phyloP scores from a whole-genome alignment of 1,140 invertebrate genomes.

The Magallana angulata region DNA sequence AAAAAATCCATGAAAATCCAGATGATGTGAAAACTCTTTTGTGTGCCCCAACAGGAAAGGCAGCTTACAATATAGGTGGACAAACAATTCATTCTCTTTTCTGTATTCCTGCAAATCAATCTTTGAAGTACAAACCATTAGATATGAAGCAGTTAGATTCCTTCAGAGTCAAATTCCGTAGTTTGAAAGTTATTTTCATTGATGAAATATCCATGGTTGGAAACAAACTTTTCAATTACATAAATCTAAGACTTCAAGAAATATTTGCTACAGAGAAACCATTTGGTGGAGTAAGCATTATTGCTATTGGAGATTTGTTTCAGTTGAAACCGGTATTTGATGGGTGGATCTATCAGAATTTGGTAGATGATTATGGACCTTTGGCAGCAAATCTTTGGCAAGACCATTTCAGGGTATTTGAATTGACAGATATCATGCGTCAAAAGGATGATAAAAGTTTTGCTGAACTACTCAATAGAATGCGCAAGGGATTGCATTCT shows the following conservation, averaged over 20 bases:
- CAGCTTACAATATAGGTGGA: constrained; percentile 52
- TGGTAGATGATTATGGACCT: constrained; percentile 44
- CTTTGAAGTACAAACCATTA: constrained; percentile 29
- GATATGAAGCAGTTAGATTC: constrained; percentile 42
- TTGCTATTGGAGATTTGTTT: constrained; percentile 60
- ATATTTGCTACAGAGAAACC: constrained; percentile 39
- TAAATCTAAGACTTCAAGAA: constrained; percentile 50
- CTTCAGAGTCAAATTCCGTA: constrained; percentile 41
- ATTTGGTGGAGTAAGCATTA: constrained; percentile 59
- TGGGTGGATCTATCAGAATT: constrained; percentile 53
- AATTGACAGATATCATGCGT: constrained; percentile 59
- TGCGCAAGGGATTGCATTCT: constrained; percentile 48
- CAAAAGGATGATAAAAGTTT: constrained; percentile 58
- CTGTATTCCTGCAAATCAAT: constrained; percentile 41
- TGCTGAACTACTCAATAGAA: constrained; percentile 54
- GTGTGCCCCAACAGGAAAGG: constrained; percentile 54
- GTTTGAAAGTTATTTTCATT: constrained; percentile 52
- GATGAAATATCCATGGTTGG: constrained; percentile 63
- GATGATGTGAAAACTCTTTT: constrained; percentile 45
- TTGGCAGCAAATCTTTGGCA: constrained; percentile 59
- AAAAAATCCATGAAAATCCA: constrained; percentile 41
- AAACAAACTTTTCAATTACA: constrained; percentile 53
- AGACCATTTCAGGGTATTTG: constrained; percentile 53
- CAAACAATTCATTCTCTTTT: constrained; percentile 43
- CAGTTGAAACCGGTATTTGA: constrained; percentile 56